Evolutionary conservation across 2,797 vertebrate species (phyloP), one percentile per base, ranked within the genome.

Genomic region (Catharus ustulatus): DNA sequence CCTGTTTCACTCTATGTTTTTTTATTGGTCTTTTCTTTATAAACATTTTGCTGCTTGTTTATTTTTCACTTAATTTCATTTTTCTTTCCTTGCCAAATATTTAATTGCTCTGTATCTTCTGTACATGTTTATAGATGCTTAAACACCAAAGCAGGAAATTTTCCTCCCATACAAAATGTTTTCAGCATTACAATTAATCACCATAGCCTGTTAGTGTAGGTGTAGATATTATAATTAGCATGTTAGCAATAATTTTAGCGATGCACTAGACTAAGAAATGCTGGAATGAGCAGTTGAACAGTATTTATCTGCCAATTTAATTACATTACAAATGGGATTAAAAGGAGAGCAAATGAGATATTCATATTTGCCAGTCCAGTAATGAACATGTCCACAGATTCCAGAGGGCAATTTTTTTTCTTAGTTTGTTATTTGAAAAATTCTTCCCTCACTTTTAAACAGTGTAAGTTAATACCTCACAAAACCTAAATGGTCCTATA

Each of bases 161-260:
- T 12, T 69, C 66, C 36, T 85, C 49, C 54, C 42, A 23, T 72
- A 68, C 48, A 66, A 78, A 95, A 87, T 69, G 16, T 38, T 46
- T 51, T 82, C 67, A 69, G 67, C 43, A 52, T 78, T 89, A 55
- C 51, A 90, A 46, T 95, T 94, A 88, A 81, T 89, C n/a, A 75
- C 19, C 17, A 17, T n/a, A 84, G 32, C 15, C n/a, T 67, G 43
- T 58, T 76, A 69, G 51, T 61, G 42, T 93, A 93, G 83, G 51
- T 71, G 38, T 63, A 79, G 75, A 43, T 87, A 79, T 40, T 63
- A 72, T 67, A 90, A 84, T 87, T 74, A 87, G 24, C 27, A 83
- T 27, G 30, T 27, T 68, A 68, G 43, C 46, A 78, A 55, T 81
- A 92, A 78, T 72, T 88, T 42, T 84, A 43, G 80, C 74, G 61